Conservation (phyloP, 1,140 invertebrate genomes). For the Leptinotarsa lineolata region DNA sequence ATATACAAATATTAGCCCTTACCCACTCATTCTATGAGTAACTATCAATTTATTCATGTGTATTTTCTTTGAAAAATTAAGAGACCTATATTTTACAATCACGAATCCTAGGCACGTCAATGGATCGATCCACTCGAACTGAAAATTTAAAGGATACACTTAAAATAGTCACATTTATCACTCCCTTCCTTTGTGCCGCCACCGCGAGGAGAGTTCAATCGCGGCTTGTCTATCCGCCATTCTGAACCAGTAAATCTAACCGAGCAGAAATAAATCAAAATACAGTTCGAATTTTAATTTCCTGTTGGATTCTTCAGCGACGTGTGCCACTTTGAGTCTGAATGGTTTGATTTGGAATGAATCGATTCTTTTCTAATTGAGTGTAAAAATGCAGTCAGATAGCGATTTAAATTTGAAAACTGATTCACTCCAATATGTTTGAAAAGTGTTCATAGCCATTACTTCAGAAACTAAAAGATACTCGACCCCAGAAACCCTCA, state of each 20-base stretch:
- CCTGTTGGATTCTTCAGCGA: slow-evolving; percentile 16
- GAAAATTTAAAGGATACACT: slow-evolving; percentile 4
- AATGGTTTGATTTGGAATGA: not conserved
- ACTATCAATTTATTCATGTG: too few relatives aligned
- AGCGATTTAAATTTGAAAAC: too few relatives aligned
- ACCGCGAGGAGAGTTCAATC: not conserved
- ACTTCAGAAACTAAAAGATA: too few relatives aligned
- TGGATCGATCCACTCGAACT: slow-evolving; percentile 9
- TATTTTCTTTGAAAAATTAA: too few relatives aligned
- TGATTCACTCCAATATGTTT: too few relatives aligned
- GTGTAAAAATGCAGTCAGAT: not conserved
- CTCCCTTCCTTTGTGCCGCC: slow-evolving; percentile 3
- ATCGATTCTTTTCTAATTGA: slow-evolving; percentile 1
- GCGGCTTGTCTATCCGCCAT: not conserved
- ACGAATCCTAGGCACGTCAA: not conserved
- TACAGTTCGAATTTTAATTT: slow-evolving; percentile 26
- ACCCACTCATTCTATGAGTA: too few relatives aligned
- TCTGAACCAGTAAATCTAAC: slow-evolving; percentile 12
- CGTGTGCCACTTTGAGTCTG: slow-evolving; percentile 8
- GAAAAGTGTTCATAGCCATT: too few relatives aligned
- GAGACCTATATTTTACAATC: too few relatives aligned
- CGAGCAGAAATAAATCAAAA: slow-evolving; percentile 20
- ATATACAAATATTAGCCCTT: too few relatives aligned
- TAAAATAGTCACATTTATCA: slow-evolving; percentile 23
- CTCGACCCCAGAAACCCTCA: too few relatives aligned